Base-by-base conservation (phyloP, 2,888 invertebrate genomes). In the Chymomyza procnemis region DNA sequence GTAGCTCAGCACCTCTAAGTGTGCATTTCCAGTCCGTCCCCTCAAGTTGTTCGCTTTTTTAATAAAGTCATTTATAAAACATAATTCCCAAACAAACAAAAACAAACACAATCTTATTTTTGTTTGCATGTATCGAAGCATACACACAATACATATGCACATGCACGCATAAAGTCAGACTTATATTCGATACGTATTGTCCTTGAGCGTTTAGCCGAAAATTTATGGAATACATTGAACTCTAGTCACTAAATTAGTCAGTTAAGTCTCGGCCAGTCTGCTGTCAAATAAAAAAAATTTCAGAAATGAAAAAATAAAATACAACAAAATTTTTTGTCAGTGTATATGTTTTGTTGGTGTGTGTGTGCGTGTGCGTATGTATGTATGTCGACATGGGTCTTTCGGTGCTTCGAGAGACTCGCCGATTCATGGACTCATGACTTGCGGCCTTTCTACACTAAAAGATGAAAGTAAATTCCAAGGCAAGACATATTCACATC, bases 201-300 rank as follows among this genome's bases (percentile, higher is more conserved):
- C 88, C 87, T 87, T 87, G 87, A 88, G 77, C 80, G 75, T 85
- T 87, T 83, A 84, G 86, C 79, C 79, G 76, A 87, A 87, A 66
- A 84, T 88, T 87, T 88, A 79, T 79, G 80, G 82, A 85, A 87
- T 87, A 79, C 87, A 83, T 81, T 87, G 87, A 88, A 88, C 87
- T 85, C 78, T 66, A 64, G 71, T 67, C 82, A 80, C 71, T 79
- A 83, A 83, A 85, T 83, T 83, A 83, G 85, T 83, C 85, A 83
- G 76, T 82, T 82, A 69, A 83, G 78, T 63, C 46, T 79, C 83
- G 75, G 64, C 64, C 68, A 77, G 41, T 4, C 46, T 21, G 41
- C 62, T 69, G 64, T 64, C 57, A 66, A 50, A 61, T 41, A 69
- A 52, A 60, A 65, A 52, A 52, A 30, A 64, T 6, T 6, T 26